phyloP scores from a whole-genome alignment of 1,140 invertebrate genomes.

The Drosophila jambulina region DNA sequence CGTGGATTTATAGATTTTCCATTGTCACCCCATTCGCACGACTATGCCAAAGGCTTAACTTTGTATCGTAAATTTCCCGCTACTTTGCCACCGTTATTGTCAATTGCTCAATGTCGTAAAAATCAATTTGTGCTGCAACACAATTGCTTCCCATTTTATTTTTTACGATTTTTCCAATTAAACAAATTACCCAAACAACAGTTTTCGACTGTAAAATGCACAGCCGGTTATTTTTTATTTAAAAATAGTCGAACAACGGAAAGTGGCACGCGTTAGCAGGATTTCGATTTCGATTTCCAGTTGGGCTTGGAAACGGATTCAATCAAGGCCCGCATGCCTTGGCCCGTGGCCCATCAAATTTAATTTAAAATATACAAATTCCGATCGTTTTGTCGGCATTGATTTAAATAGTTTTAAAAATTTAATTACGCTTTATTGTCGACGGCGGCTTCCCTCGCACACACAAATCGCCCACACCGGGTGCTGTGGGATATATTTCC shows the following conservation, averaged over 20 bases:
- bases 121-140: constrained; percentile 64
- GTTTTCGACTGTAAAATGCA: constrained; percentile 47
- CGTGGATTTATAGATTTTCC: constrained; percentile 14
- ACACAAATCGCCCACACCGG: constrained; percentile 24
- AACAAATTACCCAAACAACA: constrained; percentile 77
- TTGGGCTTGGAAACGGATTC: constrained; percentile 8
- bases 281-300: constrained; percentile 16
- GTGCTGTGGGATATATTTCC: neutral
- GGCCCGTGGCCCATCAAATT: constrained; percentile 51
- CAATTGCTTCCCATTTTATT: constrained; percentile 38
- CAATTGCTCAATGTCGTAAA: constrained; percentile 75
- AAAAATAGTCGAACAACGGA: constrained; percentile 49
- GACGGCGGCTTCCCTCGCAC: constrained; percentile 13
- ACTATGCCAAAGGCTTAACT: constrained; percentile 54
- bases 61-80: constrained; percentile 66
- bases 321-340: constrained; percentile 54
- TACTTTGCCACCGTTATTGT: constrained; percentile 69
- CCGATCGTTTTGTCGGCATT: constrained; percentile 63
- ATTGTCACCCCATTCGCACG: constrained; percentile 5
- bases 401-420: constrained; percentile 76
- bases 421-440: constrained; percentile 61
- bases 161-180: constrained; percentile 83
- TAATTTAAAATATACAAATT: constrained; percentile 72
- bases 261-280: constrained; percentile 64
- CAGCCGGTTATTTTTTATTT: constrained; percentile 31